Conservation (phyloP, 2,113 vertebrate genomes). For the Eolophus roseicapilla region DNA sequence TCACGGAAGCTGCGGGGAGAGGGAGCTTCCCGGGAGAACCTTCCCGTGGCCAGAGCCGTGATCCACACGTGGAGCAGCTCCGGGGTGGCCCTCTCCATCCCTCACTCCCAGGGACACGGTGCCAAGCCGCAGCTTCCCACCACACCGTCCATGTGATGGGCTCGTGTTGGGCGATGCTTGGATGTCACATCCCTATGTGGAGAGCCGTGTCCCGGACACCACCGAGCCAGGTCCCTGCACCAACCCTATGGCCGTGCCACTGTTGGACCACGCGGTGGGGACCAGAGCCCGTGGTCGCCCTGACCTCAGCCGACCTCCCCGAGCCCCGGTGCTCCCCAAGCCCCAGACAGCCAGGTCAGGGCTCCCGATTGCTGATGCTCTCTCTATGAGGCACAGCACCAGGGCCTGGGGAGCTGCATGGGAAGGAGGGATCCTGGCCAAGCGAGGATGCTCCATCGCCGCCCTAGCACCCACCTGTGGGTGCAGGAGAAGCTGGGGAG, state of each 20-base stretch:
- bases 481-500: not conserved
- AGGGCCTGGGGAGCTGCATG: not conserved
- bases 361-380: not conserved
- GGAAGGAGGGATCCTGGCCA: not conserved
- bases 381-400: accelerated
- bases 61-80: not conserved
- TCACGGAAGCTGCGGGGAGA: not conserved
- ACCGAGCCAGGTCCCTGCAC: not conserved
- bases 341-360: not conserved
- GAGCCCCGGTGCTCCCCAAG: not conserved
- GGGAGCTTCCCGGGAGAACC: slow-evolving; percentile 15
- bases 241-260: accelerated
- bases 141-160: not conserved
- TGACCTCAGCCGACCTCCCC: slow-evolving; percentile 20
- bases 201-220: not conserved
- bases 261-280: not conserved
- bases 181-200: not conserved
- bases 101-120: accelerated
- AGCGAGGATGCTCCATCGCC: not conserved
- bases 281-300: not conserved
- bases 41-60: not conserved
- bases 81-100: not conserved
- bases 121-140: accelerated
- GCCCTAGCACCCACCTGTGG: slow-evolving; percentile 20
- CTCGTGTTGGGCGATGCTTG: not conserved